phyloP scores from a whole-genome alignment of 92 coral and sea anemone species.

The Parazoanthus swiftii region DNA sequence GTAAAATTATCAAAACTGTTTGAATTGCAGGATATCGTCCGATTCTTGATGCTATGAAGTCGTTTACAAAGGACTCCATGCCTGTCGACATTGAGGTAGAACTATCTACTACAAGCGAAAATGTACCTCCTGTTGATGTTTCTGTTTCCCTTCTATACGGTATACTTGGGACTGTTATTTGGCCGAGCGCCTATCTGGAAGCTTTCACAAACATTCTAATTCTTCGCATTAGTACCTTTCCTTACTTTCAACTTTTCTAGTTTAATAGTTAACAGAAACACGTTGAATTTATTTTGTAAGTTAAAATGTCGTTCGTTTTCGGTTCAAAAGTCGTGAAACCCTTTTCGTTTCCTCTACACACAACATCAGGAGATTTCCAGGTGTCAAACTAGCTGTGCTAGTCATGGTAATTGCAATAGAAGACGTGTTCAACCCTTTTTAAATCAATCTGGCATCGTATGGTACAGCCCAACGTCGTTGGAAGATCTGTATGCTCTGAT shows the following conservation, averaged over 20 bases:
- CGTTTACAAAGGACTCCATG: slow-evolving; percentile 73
- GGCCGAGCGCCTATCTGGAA: not conserved
- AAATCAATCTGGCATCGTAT: slow-evolving; percentile 34
- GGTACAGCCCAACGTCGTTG: slow-evolving; percentile 74
- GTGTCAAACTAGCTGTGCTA: slow-evolving; percentile 43
- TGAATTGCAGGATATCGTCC: slow-evolving; percentile 78
- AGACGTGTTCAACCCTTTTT: not conserved
- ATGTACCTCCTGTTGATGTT: not conserved
- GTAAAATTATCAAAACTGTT: not conserved
- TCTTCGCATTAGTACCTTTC: not conserved
- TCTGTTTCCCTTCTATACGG: too few species aligned
- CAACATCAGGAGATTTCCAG: slow-evolving; percentile 59
- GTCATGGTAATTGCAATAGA: not conserved
- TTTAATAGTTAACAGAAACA: not conserved
- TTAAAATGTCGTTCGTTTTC: too few species aligned
- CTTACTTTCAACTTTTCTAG: too few species aligned
- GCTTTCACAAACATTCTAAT: not conserved
- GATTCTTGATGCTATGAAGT: slow-evolving; percentile 96
- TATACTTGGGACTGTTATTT: too few species aligned
- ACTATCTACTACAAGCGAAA: not conserved
- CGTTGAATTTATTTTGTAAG: too few species aligned
- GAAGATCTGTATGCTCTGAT: slow-evolving; percentile 71
- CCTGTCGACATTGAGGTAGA: slow-evolving; percentile 92
- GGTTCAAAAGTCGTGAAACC: not conserved
- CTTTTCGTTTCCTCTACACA: not conserved